Base-by-base conservation (phyloP, 1,140 invertebrate species). In the Linepithema humile region DNA sequence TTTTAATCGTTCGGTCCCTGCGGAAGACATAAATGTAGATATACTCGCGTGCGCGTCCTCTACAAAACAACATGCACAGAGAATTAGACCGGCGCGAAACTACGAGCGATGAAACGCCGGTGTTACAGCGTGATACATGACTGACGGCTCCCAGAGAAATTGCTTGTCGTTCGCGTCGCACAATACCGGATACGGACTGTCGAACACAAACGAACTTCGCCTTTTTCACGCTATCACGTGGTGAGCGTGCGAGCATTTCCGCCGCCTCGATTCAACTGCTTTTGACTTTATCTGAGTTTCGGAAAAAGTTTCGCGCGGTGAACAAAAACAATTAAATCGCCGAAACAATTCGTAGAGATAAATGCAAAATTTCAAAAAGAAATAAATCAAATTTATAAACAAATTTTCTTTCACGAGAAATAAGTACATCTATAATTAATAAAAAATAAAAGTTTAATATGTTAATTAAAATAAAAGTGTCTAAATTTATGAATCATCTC, bases 1-100 rank as follows among this genome's bases (percentile, higher is more conserved):
- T 88, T 88, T 88, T 88, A 88, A 88, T 88, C 70, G 50, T 26
- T 38, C 86, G 53, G 26, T 65, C 70, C 43, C 64, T 62, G 17
- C 1, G 85, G 57, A 59, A 23, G 26, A 15, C 73, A 35, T 62
- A 9, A 35, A 12, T 17, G 17, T 20, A 17, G 1, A 35, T 35
- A 10, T 17, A 17, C 23, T n/a, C 57, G 55, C 72, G 50, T 17
- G 10, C 69, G 23, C 40, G 40, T 43, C 6, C 72, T 9, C 5
- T n/a, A n/a, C 35, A 53, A n/a, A 74, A 59, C 10, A 59, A 40
- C 50, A 26, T 26, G 35, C 53, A 43, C 5, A 1, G 53, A 60
- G 53, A 20, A 60, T 74, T 74, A 74, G 70, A 60, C 57, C 55
- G 35, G 40, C 57, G 23, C 7, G 59, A 48, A 65, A 50, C 40